Evolutionary conservation across 2,888 invertebrate genomes (phyloP).

Genomic region (Notocelia uddmanniana): DNA sequence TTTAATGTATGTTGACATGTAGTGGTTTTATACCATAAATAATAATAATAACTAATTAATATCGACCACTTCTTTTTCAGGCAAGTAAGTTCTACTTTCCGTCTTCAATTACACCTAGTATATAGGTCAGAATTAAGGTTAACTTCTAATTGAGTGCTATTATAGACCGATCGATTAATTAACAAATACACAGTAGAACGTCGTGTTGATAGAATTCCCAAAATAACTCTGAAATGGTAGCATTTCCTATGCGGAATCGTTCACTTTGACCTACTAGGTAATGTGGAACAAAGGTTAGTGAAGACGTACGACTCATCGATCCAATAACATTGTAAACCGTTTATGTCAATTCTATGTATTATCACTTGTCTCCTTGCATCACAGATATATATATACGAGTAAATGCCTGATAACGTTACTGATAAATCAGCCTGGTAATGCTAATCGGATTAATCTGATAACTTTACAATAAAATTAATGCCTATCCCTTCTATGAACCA

Average conservation of each 20-base stretch:
- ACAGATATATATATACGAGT: too few relatives aligned
- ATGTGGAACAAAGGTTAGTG: slow-evolving; percentile 6
- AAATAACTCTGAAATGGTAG: slow-evolving; percentile 9
- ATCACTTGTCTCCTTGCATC: neutral
- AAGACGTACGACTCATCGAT: slow-evolving; percentile 18
- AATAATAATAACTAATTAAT: too few relatives aligned
- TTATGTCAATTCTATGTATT: slow-evolving; percentile 12
- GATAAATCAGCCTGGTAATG: too few relatives aligned
- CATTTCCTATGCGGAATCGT: slow-evolving; percentile 7
- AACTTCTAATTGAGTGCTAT: neutral
- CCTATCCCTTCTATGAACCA: neutral
- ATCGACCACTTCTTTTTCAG: too few relatives aligned
- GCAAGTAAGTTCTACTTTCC: too few relatives aligned
- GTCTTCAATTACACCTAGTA: neutral
- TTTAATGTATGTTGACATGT: too few relatives aligned
- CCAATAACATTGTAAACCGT: slow-evolving; percentile 23
- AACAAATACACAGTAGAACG: neutral
- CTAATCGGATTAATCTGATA: slow-evolving; percentile 33
- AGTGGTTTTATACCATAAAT: too few relatives aligned
- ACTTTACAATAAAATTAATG: slow-evolving; percentile 14
- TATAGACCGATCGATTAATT: slow-evolving; percentile 1
- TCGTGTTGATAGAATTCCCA: neutral
- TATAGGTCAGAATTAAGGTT: neutral
- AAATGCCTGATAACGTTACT: too few relatives aligned
- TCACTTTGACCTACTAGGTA: slow-evolving; percentile 29